A percentile compares a stretch with the other conserved stretches of the same genome.
Evolutionary conservation across 2,113 vertebrate species (phyloP).

Genomic region (Dendrocopos noguchii): DNA sequence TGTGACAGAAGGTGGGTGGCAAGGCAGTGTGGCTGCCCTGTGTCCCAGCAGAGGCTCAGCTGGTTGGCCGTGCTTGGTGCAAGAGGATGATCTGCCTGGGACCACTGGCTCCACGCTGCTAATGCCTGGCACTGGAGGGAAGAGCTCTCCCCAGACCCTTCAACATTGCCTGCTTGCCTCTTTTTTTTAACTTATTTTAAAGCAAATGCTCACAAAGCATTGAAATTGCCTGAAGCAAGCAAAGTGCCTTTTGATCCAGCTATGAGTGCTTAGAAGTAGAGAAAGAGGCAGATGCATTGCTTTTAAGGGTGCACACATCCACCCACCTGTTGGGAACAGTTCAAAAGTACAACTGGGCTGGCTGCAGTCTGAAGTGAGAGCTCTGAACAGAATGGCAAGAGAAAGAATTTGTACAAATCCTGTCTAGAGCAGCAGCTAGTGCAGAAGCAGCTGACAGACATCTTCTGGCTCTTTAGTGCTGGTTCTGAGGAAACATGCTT

Average conservation of each 20-base stretch:
- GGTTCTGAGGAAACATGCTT: constrained; percentile 20
- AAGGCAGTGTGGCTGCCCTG: background rate
- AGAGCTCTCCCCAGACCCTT: background rate
- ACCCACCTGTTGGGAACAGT: constrained; percentile 41
- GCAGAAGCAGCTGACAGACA: background rate
- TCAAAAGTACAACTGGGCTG: constrained; percentile 12
- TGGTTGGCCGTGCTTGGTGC: background rate
- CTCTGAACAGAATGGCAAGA: background rate
- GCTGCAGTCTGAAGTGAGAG: constrained; percentile 25
- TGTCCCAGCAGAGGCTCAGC: background rate
- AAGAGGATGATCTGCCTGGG: background rate
- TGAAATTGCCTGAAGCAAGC: constrained; percentile 50
- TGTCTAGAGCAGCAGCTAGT: background rate
- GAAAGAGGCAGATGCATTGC: constrained; percentile 11
- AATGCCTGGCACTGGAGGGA: too few species aligned
- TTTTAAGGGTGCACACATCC: background rate
- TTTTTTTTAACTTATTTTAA: background rate
- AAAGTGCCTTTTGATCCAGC: constrained; percentile 6
- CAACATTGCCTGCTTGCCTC: background rate
- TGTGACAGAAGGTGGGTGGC: background rate
- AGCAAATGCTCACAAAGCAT: constrained; percentile 17
- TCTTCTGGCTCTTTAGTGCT: background rate
- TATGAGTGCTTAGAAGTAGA: background rate
- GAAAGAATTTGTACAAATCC: background rate
- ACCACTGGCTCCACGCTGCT: background rate